Evolutionary conservation across 2,888 invertebrate species (phyloP).

Genomic region (Schizotus pectinicornis): DNA sequence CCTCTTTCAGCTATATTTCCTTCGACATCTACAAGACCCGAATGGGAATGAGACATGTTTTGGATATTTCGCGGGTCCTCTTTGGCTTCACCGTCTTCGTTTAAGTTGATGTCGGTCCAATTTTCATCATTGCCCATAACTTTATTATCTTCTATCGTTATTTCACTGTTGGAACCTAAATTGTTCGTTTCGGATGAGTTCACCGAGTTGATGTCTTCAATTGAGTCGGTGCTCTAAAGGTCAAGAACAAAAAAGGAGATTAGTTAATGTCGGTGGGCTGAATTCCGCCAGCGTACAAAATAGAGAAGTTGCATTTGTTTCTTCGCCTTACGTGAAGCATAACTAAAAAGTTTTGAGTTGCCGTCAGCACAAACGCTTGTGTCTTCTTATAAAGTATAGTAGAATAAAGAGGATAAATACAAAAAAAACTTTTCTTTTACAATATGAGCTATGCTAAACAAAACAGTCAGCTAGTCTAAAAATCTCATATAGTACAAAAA

Average conservation of each 20-base stretch:
- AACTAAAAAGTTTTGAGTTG: too few species aligned
- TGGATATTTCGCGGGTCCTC: conserved; percentile 65
- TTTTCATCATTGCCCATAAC: conserved; percentile 80
- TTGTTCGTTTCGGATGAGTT: conserved; percentile 78
- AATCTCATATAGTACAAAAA: neutral
- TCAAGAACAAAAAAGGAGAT: neutral
- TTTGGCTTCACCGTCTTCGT: conserved; percentile 75
- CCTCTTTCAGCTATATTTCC: conserved; percentile 66
- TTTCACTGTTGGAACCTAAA: conserved; percentile 73
- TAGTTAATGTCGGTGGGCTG: neutral
- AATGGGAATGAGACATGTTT: conserved; percentile 63
- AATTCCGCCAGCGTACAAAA: too few species aligned
- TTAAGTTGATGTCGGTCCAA: conserved; percentile 92
- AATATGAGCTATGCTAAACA: too few species aligned
- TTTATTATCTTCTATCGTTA: conserved; percentile 74
- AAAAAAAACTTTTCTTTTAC: too few species aligned
- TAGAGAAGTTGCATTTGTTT: too few species aligned
- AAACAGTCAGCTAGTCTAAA: neutral
- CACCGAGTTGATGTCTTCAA: conserved; percentile 78
- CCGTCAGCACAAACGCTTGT: too few species aligned
- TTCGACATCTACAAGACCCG: conserved; percentile 68
- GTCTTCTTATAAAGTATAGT: too few species aligned
- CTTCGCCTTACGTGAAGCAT: too few species aligned
- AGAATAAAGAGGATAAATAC: too few species aligned
- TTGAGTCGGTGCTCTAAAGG: conserved; percentile 81